Conservation (phyloP, 2,888 invertebrate species). For the Temnothorax ravouxi region DNA sequence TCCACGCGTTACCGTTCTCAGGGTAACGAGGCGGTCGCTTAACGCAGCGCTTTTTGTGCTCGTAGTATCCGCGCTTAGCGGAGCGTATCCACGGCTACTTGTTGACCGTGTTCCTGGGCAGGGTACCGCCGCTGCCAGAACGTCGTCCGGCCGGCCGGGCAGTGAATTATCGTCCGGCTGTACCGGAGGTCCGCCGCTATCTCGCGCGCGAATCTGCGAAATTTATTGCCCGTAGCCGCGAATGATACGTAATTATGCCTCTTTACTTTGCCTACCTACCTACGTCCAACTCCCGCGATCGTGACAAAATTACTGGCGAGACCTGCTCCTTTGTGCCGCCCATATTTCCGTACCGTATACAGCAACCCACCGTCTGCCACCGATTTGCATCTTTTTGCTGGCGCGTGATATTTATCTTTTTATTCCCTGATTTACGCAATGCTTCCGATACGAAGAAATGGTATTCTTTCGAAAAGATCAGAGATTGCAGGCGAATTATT, state of each 20-base stretch:
- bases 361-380: neutral
- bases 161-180: slow-evolving; percentile 43
- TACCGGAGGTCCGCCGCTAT: slow-evolving; percentile 75
- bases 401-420: slow-evolving; percentile 43
- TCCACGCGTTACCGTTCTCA: slow-evolving; percentile 39
- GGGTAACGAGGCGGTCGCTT: slow-evolving; percentile 68
- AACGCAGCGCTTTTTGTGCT: slow-evolving; percentile 76
- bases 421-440: neutral
- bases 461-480: slow-evolving; percentile 2
- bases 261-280: slow-evolving; percentile 72
- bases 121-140: slow-evolving; percentile 59
- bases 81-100: slow-evolving; percentile 80
- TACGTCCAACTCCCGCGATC: slow-evolving; percentile 53
- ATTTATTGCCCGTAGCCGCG: slow-evolving; percentile 81
- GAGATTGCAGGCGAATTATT: slow-evolving; percentile 20
- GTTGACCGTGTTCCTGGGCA: slow-evolving; percentile 78
- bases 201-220: slow-evolving; percentile 79
- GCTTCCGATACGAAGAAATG: slow-evolving; percentile 1
- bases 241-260: slow-evolving; percentile 82
- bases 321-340: slow-evolving; percentile 8
- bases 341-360: neutral
- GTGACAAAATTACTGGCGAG: slow-evolving; percentile 49
- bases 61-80: slow-evolving; percentile 68
- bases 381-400: slow-evolving; percentile 18
- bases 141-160: slow-evolving; percentile 52